Conservation (phyloP, 2,113 vertebrate genomes). For the Ophthalmolycus amberensis region DNA sequence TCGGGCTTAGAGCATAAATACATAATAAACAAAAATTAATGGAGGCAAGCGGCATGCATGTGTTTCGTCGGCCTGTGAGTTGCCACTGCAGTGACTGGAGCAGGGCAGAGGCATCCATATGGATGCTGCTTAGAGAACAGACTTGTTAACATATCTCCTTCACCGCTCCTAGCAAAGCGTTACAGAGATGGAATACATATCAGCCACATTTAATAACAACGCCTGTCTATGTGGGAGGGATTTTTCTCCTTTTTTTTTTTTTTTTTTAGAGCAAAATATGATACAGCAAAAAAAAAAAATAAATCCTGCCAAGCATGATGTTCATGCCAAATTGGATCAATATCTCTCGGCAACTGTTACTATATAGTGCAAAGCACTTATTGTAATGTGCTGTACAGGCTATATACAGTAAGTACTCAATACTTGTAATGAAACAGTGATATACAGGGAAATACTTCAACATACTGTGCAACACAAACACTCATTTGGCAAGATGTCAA, state of each 20-base stretch:
- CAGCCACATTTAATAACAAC: conserved; percentile 62
- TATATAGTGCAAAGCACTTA: conserved; percentile 62
- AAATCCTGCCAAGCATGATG: conserved; percentile 55
- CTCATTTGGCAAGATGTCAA: conserved; percentile 57
- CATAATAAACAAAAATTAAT: conserved; percentile 83
- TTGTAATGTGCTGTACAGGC: conserved; percentile 60
- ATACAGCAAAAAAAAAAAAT: conserved; percentile 47
- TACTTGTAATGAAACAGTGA: conserved; percentile 53
- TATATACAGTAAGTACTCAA: conserved; percentile 43
- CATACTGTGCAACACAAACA: conserved; percentile 52
- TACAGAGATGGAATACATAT: conserved; percentile 68
- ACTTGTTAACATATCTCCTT: conserved; percentile 80
- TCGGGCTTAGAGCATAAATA: conserved; percentile 81
- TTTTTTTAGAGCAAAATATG: conserved; percentile 33
- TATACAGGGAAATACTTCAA: conserved; percentile 39
- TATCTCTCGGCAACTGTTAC: conserved; percentile 57
- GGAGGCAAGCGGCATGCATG: conserved; percentile 64
- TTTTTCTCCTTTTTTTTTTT: neutral
- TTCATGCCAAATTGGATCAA: conserved; percentile 66
- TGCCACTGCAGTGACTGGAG: conserved; percentile 74
- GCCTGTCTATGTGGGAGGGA: conserved; percentile 26
- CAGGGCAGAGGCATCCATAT: conserved; percentile 79
- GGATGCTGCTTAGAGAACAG: conserved; percentile 79
- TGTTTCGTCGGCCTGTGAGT: conserved; percentile 73
- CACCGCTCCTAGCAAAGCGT: conserved; percentile 69